Evolutionary conservation across 1,140 invertebrate genomes (phyloP).

Genomic region (Proales similis): DNA sequence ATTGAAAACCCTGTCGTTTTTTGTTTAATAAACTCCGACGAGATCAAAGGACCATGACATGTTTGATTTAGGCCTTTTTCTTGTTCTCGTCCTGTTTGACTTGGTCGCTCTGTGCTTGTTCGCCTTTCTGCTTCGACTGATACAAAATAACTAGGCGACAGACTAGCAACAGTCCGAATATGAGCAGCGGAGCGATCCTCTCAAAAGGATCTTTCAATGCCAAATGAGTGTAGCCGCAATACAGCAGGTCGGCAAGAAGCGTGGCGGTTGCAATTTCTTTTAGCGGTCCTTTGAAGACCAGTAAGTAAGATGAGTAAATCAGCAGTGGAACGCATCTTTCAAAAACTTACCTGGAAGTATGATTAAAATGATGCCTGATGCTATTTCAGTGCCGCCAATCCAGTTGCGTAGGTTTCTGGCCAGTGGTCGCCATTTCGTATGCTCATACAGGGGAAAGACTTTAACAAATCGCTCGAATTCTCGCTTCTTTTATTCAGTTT

Average conservation of each 20-base stretch:
- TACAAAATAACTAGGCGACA: conserved; percentile 75
- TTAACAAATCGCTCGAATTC: conserved; percentile 93
- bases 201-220: conserved; percentile 86
- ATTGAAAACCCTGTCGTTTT: too few relatives aligned
- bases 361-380: conserved; percentile 75
- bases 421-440: conserved; percentile 64
- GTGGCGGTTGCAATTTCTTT: conserved; percentile 79
- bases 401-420: conserved; percentile 68
- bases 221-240: conserved; percentile 83
- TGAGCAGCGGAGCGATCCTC: conserved; percentile 78
- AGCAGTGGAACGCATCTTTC: not conserved
- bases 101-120: conserved; percentile 20
- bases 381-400: conserved; percentile 76
- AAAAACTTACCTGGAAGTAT: conserved; percentile 38
- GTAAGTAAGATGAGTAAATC: conserved; percentile 46
- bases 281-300: too few relatives aligned
- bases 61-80: not conserved
- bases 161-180: conserved; percentile 89
- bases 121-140: conserved; percentile 52
- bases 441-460: conserved; percentile 75
- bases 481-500: conserved; percentile 69
- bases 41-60: too few relatives aligned
- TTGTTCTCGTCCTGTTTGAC: not conserved
- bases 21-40: too few relatives aligned
- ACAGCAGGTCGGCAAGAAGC: conserved; percentile 70